These are phyloP conservation scores for Uropetala carovei DNA, from an alignment of 2,888 invertebrate species.

Conservation along the genomic window DNA sequence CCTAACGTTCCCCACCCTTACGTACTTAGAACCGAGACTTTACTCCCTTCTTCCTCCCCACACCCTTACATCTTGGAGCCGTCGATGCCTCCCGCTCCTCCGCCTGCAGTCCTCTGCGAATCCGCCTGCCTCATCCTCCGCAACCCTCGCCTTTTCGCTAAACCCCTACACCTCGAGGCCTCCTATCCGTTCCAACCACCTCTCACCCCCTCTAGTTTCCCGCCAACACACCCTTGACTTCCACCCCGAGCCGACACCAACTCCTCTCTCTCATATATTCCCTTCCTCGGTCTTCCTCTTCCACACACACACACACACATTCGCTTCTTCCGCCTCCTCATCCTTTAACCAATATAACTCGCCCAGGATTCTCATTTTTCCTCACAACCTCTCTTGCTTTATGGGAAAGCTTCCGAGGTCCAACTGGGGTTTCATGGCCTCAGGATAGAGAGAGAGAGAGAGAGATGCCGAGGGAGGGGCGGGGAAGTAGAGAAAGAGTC, in stretches of 20 bases:
- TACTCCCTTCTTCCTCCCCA: too few relatives aligned
- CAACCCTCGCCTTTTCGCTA: neutral
- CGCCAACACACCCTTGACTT: neutral
- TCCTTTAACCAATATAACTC: neutral
- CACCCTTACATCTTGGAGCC: too few relatives aligned
- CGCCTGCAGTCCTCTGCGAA: too few relatives aligned
- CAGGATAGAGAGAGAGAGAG: neutral
- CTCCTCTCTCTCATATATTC: neutral
- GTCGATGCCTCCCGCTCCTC: too few relatives aligned
- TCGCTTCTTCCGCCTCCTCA: neutral
- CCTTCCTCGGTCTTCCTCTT: neutral
- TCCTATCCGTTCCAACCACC: neutral
- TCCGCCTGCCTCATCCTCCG: neutral
- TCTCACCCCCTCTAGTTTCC: neutral
- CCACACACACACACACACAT: too few relatives aligned
- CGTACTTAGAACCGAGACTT: neutral
- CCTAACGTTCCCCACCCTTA: neutral
- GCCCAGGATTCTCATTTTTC: neutral
- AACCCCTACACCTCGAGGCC: neutral
- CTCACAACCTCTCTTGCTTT: neutral
- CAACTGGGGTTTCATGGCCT: neutral
- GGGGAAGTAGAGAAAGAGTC: neutral
- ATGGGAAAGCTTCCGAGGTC: neutral
- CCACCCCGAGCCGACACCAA: neutral
- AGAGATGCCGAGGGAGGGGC: neutral